A percentile compares a stretch with the other conserved stretches of the same genome.
phyloP scores from a whole-genome alignment of 1,140 invertebrate species.

The Globodera rostochiensis region DNA sequence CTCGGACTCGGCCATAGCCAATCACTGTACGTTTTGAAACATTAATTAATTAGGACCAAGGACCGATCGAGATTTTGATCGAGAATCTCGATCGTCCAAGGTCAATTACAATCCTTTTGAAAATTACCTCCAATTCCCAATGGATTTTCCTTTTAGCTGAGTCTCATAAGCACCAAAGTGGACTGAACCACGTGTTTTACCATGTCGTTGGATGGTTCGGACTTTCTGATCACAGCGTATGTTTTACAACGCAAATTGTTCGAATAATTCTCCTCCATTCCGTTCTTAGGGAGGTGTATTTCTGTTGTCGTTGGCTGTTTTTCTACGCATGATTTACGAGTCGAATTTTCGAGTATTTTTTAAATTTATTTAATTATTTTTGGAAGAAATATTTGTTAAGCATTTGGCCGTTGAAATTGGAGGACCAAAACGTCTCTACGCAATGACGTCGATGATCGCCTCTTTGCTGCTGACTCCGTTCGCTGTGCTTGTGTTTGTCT shows the following conservation, averaged over 20 bases:
- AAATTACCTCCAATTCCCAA: background rate
- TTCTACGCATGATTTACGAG: conserved; percentile 66
- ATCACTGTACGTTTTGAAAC: conserved; percentile 46
- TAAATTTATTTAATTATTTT: conserved; percentile 38
- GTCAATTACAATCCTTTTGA: conserved; percentile 1
- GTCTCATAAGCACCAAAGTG: conserved; percentile 65
- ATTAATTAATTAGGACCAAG: too few species aligned
- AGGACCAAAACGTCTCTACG: conserved; percentile 69
- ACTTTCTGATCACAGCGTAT: conserved; percentile 67
- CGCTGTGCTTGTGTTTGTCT: conserved; percentile 62
- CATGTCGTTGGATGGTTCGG: conserved; percentile 68
- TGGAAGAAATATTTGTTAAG: conserved; percentile 53
- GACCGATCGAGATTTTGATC: too few species aligned
- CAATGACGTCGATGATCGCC: conserved; percentile 67
- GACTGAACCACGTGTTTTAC: conserved; percentile 69
- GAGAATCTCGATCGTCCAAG: too few species aligned
- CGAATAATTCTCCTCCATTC: background rate
- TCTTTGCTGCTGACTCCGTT: conserved; percentile 67
- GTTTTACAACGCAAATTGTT: background rate
- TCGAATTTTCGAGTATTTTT: conserved; percentile 47
- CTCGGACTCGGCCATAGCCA: conserved; percentile 67
- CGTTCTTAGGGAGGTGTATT: conserved; percentile 67
- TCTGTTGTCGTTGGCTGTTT: conserved; percentile 67
- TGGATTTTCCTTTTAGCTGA: conserved; percentile 47
- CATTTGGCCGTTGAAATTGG: conserved; percentile 69